These are phyloP conservation scores for Macrotis lagotis DNA, from an alignment of 2,113 vertebrate genomes.

Conservation along the genomic window DNA sequence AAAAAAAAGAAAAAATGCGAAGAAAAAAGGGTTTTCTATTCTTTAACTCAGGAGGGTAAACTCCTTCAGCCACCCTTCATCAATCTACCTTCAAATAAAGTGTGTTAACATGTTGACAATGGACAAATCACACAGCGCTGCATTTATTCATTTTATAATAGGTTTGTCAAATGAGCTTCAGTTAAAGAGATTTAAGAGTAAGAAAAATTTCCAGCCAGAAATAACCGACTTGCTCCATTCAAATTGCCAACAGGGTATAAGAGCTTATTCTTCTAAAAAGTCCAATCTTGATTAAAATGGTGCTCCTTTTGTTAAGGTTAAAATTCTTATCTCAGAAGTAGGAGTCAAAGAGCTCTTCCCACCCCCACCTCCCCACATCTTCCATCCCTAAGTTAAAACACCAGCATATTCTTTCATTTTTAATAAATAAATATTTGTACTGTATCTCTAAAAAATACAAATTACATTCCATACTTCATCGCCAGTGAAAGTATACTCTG, in stretches of 20 bases:
- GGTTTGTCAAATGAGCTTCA: conserved; percentile 88
- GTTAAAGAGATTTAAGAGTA: conserved; percentile 82
- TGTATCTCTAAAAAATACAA: conserved; percentile 81
- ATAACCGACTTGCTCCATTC: conserved; percentile 78
- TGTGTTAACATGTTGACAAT: conserved; percentile 90
- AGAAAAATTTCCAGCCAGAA: conserved; percentile 85
- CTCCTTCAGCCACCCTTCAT: conserved; percentile 89
- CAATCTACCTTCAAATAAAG: conserved; percentile 89
- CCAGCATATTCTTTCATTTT: conserved; percentile 72
- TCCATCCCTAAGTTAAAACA: conserved; percentile 73
- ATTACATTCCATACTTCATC: conserved; percentile 72
- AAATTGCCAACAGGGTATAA: conserved; percentile 79
- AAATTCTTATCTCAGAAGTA: conserved; percentile 74
- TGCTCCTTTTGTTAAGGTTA: conserved; percentile 70
- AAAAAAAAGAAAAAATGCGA: conserved; percentile 82
- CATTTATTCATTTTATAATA: conserved; percentile 91
- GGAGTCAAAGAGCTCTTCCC: conserved; percentile 70
- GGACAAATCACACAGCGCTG: conserved; percentile 88
- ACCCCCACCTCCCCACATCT: background rate
- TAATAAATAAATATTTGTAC: conserved; percentile 78
- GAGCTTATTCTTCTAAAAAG: conserved; percentile 71
- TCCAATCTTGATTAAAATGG: conserved; percentile 74
- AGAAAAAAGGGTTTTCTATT: conserved; percentile 90
- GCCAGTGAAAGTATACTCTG: conserved; percentile 76
- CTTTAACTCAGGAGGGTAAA: conserved; percentile 89